Evolutionary conservation across 2,888 invertebrate species (phyloP).

Genomic region (Lasioglossum pauxillum): DNA sequence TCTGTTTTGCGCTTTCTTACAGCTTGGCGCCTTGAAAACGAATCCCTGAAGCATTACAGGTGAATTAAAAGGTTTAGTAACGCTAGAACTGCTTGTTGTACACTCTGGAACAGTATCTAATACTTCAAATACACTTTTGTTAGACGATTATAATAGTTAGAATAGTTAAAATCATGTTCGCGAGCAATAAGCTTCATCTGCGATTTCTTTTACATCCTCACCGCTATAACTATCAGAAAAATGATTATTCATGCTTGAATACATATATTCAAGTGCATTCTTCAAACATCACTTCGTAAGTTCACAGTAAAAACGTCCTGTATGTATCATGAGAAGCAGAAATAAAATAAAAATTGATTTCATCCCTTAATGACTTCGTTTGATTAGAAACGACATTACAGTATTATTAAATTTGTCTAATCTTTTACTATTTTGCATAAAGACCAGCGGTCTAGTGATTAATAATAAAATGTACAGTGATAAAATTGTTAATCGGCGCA

Average conservation of each 20-base stretch:
- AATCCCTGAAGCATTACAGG: not conserved
- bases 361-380: too few species aligned
- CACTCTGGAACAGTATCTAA: not conserved
- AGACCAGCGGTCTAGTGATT: too few species aligned
- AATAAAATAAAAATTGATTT: too few species aligned
- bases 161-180: not conserved
- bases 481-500: slow-evolving; percentile 29
- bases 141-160: not conserved
- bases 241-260: too few species aligned
- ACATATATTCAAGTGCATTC: not conserved
- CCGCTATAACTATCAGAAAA: too few species aligned
- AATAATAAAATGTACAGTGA: not conserved
- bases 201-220: too few species aligned
- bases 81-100: not conserved
- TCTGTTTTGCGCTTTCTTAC: not conserved
- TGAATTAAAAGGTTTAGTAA: not conserved
- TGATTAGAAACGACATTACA: too few species aligned
- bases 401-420: too few species aligned
- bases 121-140: not conserved
- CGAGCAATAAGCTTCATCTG: not conserved
- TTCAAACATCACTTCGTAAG: not conserved
- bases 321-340: too few species aligned
- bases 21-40: not conserved
- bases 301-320: too few species aligned
- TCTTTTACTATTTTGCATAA: too few species aligned